A percentile compares a stretch with the other conserved stretches of the same genome.
Evolutionary conservation across 2,113 vertebrate genomes (phyloP).

Genomic region (Anhinga anhinga): DNA sequence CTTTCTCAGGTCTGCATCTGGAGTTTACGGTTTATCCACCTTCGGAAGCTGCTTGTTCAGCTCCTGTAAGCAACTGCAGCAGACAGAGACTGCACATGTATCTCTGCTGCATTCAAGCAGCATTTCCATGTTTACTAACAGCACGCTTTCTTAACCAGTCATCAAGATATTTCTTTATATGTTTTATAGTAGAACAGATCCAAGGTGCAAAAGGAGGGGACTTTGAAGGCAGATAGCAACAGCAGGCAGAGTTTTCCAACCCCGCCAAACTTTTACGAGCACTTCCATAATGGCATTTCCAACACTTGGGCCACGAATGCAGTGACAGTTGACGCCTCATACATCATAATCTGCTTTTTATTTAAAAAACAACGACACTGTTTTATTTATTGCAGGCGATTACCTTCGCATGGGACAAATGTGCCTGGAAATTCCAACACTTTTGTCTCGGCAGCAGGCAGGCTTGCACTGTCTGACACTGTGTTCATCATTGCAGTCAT

Average conservation of each 20-base stretch:
- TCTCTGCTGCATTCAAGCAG: not conserved
- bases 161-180: not conserved
- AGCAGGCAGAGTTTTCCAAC: not conserved
- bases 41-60: not conserved
- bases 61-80: not conserved
- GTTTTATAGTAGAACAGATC: not conserved
- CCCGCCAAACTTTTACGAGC: not conserved
- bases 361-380: not conserved
- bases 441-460: not conserved
- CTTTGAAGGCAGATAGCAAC: not conserved
- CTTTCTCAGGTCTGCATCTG: not conserved
- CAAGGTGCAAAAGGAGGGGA: not conserved
- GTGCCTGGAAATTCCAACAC: not conserved
- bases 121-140: not conserved
- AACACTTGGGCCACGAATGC: not conserved
- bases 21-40: accelerated
- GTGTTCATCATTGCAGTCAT: not conserved
- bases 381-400: not conserved
- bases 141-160: not conserved
- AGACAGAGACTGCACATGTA: accelerated
- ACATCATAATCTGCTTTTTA: not conserved
- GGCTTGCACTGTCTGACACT: not conserved
- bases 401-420: not conserved
- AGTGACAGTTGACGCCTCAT: not conserved
- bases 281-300: constrained; percentile 16